Base-by-base conservation (phyloP, 1,140 invertebrate species). In the Ips nitidus region DNA sequence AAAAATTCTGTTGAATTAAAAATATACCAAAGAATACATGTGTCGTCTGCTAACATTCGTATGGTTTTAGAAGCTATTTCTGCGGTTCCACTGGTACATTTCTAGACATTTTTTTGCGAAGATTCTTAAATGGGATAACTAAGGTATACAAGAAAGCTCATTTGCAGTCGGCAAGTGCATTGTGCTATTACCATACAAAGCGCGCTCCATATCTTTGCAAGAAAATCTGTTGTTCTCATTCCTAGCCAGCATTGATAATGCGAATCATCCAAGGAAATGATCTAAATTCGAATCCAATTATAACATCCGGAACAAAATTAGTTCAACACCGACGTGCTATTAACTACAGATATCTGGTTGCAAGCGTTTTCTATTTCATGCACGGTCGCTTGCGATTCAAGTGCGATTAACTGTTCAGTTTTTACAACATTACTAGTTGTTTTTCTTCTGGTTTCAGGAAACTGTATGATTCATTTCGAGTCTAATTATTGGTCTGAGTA, bases 291-390 rank as follows among this genome's bases (percentile, higher is more conserved):
- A 57, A 40, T 39, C 55, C 55, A 57, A 38, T 57, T 57, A 57
- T 57, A 57, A 57, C 55, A 57, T 57, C 55, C 55, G 55, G 55
- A 57, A 57, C 39, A 40, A 57, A 57, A 57, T 57, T 57, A 41
- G 55, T 57, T 57, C 55, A 57, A 57, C 38, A 8, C 55, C 41
- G 55, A 38, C 39, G 55, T 38, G 36, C 55, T n/a, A 57, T 57
- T 57, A 22, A 22, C 22, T 22, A 57, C 41, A 57, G 55, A 57
- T 57, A 57, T 57, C 55, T 57, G 39, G 40, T 57, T 57, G 55
- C 55, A 57, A 40, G 2, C 6, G 55, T 57, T 52, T 52, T 57
- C 55, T 57, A 57, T 40, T 57, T 57, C 55, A 57, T 40, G 55
- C 55, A 57, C 55, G 55, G 55, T 7, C 39, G 55, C 55, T 57